Evolutionary conservation across 2,888 invertebrate genomes (phyloP), one percentile per base, ranked within the genome.

Genomic region (Lypha dubia): DNA sequence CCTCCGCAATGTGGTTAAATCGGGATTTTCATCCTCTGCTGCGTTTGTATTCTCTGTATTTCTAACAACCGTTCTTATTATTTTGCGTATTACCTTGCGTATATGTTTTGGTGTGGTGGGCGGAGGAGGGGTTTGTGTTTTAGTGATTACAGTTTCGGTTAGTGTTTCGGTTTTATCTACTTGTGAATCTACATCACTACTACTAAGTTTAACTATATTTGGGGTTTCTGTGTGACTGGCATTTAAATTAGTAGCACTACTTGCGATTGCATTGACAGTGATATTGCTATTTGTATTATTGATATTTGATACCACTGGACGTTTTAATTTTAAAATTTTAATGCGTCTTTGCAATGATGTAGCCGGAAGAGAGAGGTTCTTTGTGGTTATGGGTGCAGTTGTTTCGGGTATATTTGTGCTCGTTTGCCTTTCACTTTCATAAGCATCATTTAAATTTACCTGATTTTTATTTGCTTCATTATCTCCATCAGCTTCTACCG

Each of bases 81-180:
- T 83, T 60, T 90, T 90, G 32, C 89, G 89, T 28, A 90, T 89
- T 51, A 90, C 86, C 74, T 90, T 91, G 7, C 91, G 89, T 83
- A 90, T 87, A 35, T 89, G 90, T 87, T 91, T 91, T 32, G 89
- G 84, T 81, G 82, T 85, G 70, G 60, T 58, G 2, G 32, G 11
- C 9, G 44, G n/a, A 46, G 84, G 76, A 38, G 86, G 81, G 32
- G 86, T 86, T 51, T 83, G 74, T 79, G 73, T 86, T 83, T 79
- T 38, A 65, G 65, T 53, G 68, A 51, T 73, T 81, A 83, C 79
- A 35, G 79, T 76, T 73, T 83, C 63, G 68, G 70, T 83, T 83
- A 74, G 68, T 83, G 79, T 81, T 79, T 67, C 83, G 49, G 62
- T 80, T 77, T 74, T 58, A 71, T 58, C 80, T 86, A 74, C 67